A percentile compares a stretch with the other conserved stretches of the same genome.
Evolutionary conservation across 2,797 vertebrate species (phyloP).

Genomic region (Pseudotriccus pelzelni): DNA sequence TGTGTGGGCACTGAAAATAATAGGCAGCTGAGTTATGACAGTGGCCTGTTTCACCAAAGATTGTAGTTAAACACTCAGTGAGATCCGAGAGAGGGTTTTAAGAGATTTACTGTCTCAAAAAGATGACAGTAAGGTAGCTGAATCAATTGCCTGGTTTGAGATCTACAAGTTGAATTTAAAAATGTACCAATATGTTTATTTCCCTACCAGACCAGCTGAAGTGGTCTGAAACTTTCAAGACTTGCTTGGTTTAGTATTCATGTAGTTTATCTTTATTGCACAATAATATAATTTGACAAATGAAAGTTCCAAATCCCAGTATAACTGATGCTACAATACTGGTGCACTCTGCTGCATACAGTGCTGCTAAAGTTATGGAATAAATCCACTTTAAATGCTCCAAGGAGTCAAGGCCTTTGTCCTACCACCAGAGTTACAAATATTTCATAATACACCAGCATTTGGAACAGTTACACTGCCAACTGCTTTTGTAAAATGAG

Average conservation of each 20-base stretch:
- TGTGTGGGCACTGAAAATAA: neutral
- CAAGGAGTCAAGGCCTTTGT: neutral
- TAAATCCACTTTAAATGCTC: conserved; percentile 14
- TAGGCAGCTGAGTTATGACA: neutral
- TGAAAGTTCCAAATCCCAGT: neutral
- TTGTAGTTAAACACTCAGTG: neutral
- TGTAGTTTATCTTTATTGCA: conserved; percentile 57
- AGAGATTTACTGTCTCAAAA: neutral
- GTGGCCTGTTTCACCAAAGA: neutral
- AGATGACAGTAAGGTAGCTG: neutral
- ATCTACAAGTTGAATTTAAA: neutral
- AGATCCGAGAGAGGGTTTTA: neutral
- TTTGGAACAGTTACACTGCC: neutral
- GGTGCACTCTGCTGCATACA: neutral
- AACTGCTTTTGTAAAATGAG: neutral
- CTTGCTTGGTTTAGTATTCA: neutral
- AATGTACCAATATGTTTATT: neutral
- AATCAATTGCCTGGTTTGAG: neutral
- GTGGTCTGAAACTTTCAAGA: neutral
- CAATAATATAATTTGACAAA: conserved; percentile 20
- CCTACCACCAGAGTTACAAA: neutral
- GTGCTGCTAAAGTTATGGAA: conserved; percentile 2
- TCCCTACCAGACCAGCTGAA: neutral
- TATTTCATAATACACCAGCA: neutral
- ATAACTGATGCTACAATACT: neutral